Evolutionary conservation across 1,140 invertebrate species (phyloP), one percentile per base, ranked within the genome.

Genomic region (Drosophila bifasciata): DNA sequence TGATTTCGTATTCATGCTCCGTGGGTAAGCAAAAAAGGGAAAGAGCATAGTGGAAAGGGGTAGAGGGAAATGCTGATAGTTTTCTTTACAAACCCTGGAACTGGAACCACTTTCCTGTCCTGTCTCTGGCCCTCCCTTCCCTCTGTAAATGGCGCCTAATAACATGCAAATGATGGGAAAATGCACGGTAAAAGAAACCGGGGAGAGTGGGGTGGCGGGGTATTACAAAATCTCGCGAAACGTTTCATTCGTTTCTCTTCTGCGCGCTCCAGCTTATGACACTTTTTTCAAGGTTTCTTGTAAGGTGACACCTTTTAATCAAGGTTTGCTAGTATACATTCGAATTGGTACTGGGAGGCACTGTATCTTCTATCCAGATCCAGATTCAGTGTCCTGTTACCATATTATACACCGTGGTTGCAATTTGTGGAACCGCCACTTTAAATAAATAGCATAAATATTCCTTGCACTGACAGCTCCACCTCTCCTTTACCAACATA

Each of bases 141-240:
- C 43, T 21, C 39, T 53, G 72, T 44, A 68, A 69, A 69, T 48
- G 57, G 16, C 44, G 68, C 48, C 62, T 72, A 72, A 72, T 72
- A 72, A 72, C 68, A 73, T 72, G 69, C 69, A 72, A 72, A 72
- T 72, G 69, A 72, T 72, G 69, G 53, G 68, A 72, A 72, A 72
- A 69, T 72, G 68, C 62, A 41, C 17, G 49, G 50, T 13, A 13
- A 62, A 55, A 73, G 25, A 17, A 36, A 25, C 7, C 46, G 21
- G 4, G 44, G 13, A 13, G 11, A 32, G 28, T 32, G 11, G 3
- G 45, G 13, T 1, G 7, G 45, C 13, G 68, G 21, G 16, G 41
- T 40, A 61, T 53, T 67, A 62, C 64, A 68, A 67, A 68, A 67
- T 67, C 25, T 52, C 32, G 61, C 64, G 49, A 16, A 52, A 60